phyloP scores from a whole-genome alignment of 2,888 invertebrate species.

The Alentia gelatinosa region DNA sequence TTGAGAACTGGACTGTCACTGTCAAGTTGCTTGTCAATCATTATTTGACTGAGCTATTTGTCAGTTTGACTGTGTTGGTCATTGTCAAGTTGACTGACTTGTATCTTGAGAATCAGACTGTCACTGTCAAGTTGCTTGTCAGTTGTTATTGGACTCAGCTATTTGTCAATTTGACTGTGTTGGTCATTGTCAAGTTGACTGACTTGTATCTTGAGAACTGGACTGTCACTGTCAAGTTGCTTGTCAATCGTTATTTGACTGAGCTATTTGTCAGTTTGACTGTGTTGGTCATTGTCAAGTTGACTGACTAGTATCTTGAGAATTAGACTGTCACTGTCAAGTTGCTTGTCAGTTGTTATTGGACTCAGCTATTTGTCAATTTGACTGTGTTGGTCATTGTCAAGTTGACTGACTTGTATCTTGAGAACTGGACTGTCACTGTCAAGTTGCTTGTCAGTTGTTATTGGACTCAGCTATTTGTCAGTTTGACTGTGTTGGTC shows the following conservation, averaged over 20 bases:
- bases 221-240: conserved; percentile 15
- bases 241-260: conserved; percentile 29
- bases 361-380: not conserved
- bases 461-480: not conserved
- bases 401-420: not conserved
- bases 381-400: not conserved
- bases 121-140: conserved; percentile 9
- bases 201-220: not conserved
- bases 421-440: not conserved
- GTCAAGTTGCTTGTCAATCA: conserved; percentile 25
- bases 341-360: not conserved
- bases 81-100: not conserved
- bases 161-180: not conserved
- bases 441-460: conserved; percentile 32
- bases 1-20: not conserved
- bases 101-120: not conserved
- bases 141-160: not conserved
- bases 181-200: conserved; percentile 27
- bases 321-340: conserved; percentile 7
- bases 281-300: not conserved
- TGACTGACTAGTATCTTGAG: not conserved
- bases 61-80: not conserved
- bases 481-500: not conserved
- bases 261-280: not conserved
- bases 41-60: not conserved